Evolutionary conservation across 2,113 vertebrate genomes (phyloP), one percentile per base, ranked within the genome.

Genomic region (Zosterops borbonicus): DNA sequence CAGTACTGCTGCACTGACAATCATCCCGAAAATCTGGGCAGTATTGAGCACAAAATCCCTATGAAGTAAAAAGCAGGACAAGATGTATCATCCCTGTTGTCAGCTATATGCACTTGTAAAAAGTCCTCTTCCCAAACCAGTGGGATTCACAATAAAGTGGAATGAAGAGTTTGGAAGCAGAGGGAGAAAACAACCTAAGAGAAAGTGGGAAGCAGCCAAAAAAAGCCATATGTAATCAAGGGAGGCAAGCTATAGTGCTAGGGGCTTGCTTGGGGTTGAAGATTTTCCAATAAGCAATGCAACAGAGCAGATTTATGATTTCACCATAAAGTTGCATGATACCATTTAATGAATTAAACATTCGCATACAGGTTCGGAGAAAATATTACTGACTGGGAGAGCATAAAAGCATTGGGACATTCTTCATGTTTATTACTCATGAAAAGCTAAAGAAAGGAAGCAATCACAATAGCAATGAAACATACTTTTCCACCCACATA

Each of bases 271-370:
- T 44, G 15, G 24, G 13, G 25, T 50, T 76, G 73, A 92, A 88
- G 75, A 74, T 94, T 91, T 97, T 93, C 50, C 96, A 91, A 78
- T 95, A 94, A 90, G 88, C 73, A 75, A 14, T 94, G 89, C 78
- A 94, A 93, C 39, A 87, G 82, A 91, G 89, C 56, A 64, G 92
- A 92, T 96, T 97, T 95, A 96, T 76, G 89, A 86, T 88, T 87
- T 95, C 92, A 89, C 82, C 73, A 82, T 95, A 88, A 94, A 87
- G 50, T 96, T 96, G 87, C 82, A 94, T 83, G 94, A 88, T 95
- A 96, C 87, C 47, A 90, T 93, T 96, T 97, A 97, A 97, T 97
- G 95, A 96, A 96, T 97, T 96, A 97, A 97, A 96, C 96, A 97
- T 97, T 93, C 79, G 5, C 76, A 89, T 80, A 73, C 9, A 14